Evolutionary conservation across 2,797 vertebrate genomes (phyloP), one percentile per base, ranked within the genome.

Genomic region (Tympanoctomys barrerae): DNA sequence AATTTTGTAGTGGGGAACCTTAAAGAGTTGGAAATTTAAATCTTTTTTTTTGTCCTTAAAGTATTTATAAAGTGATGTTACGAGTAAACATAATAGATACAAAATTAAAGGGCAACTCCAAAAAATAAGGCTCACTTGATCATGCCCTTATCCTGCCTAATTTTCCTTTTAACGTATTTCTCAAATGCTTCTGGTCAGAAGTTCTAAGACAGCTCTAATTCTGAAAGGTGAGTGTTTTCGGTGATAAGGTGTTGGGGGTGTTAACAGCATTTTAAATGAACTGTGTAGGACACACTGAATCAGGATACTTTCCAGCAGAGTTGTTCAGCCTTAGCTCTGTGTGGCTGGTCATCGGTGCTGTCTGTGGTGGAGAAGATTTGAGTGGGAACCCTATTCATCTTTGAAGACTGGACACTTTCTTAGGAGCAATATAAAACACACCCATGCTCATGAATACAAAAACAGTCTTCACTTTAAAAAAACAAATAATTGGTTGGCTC

Each of bases 401-500:
- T 90, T 73, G 16, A 78, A 70, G 61, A n/a, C 70, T 82, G 59
- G 84, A 75, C 68, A 77, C 18, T 86, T 42, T 77, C 46, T 85
- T 82, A 92, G 78, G 42, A 92, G 42, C 54, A 78, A 78, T 81
- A 46, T 64, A 70, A 92, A 90, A 75, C 31, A 79, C 39, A 82
- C 39, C 61, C 33, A 31, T 87, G 62, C 73, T 92, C 89, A 90
- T 92, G 77, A 87, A 36, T 90, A 62, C 78, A 70, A 71, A 39
- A 79, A 90, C 89, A 91, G 12, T 71, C 78, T 82, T 92, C 82
- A 85, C 78, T 73, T 89, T 68, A 49, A 77, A 70, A 90, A 82
- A 73, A 52, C 33, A 94, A 79, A 84, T 83, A 90, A 73, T 26
- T 88, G n/a, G 79, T 93, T 95, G 78, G 71, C 39, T 80, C 71